These are phyloP conservation scores for Poecilia picta DNA, from an alignment of 2,797 vertebrate species.

Conservation along the genomic window DNA sequence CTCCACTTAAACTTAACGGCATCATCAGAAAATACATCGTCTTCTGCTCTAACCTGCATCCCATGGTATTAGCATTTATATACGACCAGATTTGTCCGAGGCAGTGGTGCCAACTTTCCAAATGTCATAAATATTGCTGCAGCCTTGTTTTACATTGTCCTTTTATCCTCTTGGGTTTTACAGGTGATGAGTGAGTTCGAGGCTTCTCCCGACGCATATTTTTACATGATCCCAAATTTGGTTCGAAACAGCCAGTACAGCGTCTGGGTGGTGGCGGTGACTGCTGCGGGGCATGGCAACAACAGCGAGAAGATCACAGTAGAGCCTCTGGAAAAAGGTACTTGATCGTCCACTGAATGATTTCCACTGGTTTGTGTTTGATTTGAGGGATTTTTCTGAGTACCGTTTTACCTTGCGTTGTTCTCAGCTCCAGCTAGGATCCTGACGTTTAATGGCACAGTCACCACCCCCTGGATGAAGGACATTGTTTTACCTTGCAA, in stretches of 20 bases:
- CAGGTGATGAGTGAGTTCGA: conserved; percentile 99
- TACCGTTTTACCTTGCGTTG: conserved; percentile 10
- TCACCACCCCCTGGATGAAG: conserved; percentile 99
- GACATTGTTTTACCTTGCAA: conserved; percentile 96
- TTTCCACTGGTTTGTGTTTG: neutral
- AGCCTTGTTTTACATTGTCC: conserved; percentile 50
- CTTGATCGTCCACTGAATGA: neutral
- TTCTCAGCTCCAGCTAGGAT: conserved; percentile 91
- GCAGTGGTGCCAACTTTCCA: neutral
- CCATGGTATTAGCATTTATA: conserved; percentile 85
- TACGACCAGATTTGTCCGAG: conserved; percentile 41
- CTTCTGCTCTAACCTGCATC: conserved; percentile 97
- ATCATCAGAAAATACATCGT: conserved; percentile 98
- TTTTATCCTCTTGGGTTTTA: conserved; percentile 43
- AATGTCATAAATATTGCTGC: neutral
- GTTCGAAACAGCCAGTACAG: conserved; percentile 95
- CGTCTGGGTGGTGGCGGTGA: conserved; percentile 98
- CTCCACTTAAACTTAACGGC: conserved; percentile 95
- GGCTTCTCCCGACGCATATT: conserved; percentile 93
- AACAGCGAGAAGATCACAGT: conserved; percentile 96
- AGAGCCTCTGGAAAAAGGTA: conserved; percentile 95
- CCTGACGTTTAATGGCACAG: conserved; percentile 96
- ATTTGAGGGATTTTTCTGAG: neutral
- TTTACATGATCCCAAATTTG: conserved; percentile 94
- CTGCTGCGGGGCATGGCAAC: conserved; percentile 94